Conservation (phyloP, 2,888 invertebrate species). For the Agriopis marginaria region DNA sequence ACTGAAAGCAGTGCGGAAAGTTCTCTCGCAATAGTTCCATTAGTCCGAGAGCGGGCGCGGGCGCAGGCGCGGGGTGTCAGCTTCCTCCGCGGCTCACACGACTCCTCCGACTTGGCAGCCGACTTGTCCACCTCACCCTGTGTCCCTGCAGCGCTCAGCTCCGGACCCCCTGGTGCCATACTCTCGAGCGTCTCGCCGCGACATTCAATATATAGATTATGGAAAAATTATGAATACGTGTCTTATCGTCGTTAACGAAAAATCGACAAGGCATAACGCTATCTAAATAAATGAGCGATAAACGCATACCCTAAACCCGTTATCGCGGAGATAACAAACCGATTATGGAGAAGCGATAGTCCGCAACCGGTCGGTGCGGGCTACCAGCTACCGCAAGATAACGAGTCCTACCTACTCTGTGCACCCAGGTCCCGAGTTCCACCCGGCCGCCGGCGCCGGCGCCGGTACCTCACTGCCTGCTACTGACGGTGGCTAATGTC, state of each 20-base stretch:
- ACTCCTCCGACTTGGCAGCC: slow-evolving; percentile 48
- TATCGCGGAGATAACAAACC: slow-evolving; percentile 39
- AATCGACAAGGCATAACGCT: slow-evolving; percentile 29
- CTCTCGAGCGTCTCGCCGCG: no score
- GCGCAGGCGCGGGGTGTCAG: no score
- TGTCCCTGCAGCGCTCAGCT: background rate
- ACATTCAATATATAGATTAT: background rate
- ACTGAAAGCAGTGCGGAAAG: background rate
- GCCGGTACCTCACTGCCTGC: background rate
- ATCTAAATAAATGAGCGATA: slow-evolving; percentile 42
- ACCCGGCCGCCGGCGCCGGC: background rate
- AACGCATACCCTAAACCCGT: slow-evolving; percentile 34
- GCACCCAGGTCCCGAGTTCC: background rate
- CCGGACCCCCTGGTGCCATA: background rate
- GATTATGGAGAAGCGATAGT: slow-evolving; percentile 37
- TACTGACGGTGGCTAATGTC: background rate
- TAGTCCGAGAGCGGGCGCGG: background rate
- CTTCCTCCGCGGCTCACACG: slow-evolving; percentile 23
- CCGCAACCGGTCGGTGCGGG: slow-evolving; percentile 34
- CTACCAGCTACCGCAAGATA: slow-evolving; percentile 31
- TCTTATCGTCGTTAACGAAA: slow-evolving; percentile 28
- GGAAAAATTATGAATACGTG: slow-evolving; percentile 37
- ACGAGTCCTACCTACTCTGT: background rate
- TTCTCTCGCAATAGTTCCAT: background rate
- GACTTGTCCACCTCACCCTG: slow-evolving; percentile 45